Conservation (phyloP, 2,113 vertebrate species). For the Argyrosomus japonicus region DNA sequence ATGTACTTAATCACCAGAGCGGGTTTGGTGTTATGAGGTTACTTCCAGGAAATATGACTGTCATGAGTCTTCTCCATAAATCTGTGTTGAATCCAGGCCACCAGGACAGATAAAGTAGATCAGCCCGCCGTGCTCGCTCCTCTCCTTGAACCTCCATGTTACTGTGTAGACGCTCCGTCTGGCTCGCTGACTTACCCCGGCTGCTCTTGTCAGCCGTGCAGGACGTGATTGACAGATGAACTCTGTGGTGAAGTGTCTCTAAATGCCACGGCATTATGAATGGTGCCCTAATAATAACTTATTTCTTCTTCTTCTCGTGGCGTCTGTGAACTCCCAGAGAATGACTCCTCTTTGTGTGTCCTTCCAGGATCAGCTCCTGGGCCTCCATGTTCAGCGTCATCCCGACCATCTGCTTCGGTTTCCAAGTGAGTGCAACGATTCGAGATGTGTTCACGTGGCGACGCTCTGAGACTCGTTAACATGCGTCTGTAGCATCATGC, state of each 20-base stretch:
- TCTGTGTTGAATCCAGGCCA: constrained; percentile 36
- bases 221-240: constrained; percentile 45
- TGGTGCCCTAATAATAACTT: constrained; percentile 9
- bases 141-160: constrained; percentile 9
- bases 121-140: background rate
- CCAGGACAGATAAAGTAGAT: constrained; percentile 18
- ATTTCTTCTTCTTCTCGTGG: constrained; percentile 51
- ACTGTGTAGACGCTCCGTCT: background rate
- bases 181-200: background rate
- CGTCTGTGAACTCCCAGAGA: constrained; percentile 19
- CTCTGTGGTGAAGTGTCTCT: constrained; percentile 2
- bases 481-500: background rate
- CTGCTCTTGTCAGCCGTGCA: background rate
- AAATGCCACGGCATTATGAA: constrained; percentile 57
- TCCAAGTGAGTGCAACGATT: constrained; percentile 87
- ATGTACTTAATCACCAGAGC: background rate
- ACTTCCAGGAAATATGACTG: background rate
- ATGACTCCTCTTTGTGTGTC: constrained; percentile 14
- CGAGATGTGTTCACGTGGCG: background rate
- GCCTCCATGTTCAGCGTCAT: constrained; percentile 89
- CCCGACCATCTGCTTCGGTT: constrained; percentile 97
- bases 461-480: constrained; percentile 9
- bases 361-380: constrained; percentile 87
- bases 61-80: constrained; percentile 3
- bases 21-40: background rate